Evolutionary conservation across 2,113 vertebrate genomes (phyloP), one percentile per base, ranked within the genome.

Genomic region (Paralichthys olivaceus): DNA sequence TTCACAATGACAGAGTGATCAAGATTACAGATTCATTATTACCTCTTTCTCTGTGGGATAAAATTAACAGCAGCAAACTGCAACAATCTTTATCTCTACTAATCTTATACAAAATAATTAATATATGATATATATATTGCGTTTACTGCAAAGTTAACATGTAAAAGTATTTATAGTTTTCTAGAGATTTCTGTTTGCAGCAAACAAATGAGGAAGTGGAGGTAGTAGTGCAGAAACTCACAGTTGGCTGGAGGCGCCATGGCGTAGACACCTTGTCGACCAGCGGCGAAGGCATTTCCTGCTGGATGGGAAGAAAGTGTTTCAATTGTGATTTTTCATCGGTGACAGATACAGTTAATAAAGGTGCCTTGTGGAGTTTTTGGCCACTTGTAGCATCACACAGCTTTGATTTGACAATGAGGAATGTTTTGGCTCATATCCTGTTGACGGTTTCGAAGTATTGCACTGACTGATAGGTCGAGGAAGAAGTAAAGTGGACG

Each of bases 271-370:
- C 87, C 91, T 79, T 83, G 92, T 85, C 92, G 91, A 73, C 76
- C 88, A 56, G 91, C 86, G 57, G 84, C 72, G 75, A 90, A 94
- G 56, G 89, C 88, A 80, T 90, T 94, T 92, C 91, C 92, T 90
- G 85, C 86, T 90, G 77, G 53, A 86, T 69, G 63, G 67, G 60
- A 80, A 79, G 12, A 79, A 7, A 49, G 2, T n/a, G 29, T 40
- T 56, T 79, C 45, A 80, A 62, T 23, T 58, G 26, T 8, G 26
- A n/a, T 37, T 74, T 45, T 40, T 26, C 2, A 53, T 54, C 54
- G 68, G 6, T 5, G 40, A 70, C 56, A 75, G 29, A 19, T 56
- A 29, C 68, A 68, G 28, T 25, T 60, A 8, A 47, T 65, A 71
- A 65, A 62, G 71, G 28, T 71, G 47, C 66, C 57, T 43, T 57